Base-by-base conservation (phyloP, 2,797 vertebrate genomes). In the Hipposideros larvatus region DNA sequence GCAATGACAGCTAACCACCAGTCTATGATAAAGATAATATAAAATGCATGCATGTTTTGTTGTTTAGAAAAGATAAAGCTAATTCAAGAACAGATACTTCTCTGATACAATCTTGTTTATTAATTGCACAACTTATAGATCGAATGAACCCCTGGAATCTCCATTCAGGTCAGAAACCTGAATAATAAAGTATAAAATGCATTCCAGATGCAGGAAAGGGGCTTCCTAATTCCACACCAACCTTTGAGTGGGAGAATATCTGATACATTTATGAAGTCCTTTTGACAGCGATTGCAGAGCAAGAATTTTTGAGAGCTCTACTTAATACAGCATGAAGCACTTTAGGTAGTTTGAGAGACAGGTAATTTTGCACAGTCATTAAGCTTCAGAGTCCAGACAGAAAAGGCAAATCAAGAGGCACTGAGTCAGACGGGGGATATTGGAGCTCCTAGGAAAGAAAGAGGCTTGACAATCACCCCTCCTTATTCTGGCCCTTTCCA, bases 31-130 rank as follows among this genome's bases (percentile, higher is more conserved):
- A 66, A 34, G 26, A 19, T 31, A 71, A 66, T n/a, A 43, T 21
- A 26, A 7, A 61, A 11, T 16, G 5, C 34, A 11, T 66, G 53
- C 5, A 7, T 2, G 26, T 77, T 55, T 37, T 71, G 15, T 48
- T 75, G 46, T 57, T 83, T 82, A 68, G 74, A 82, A 53, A 94
- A 63, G 48, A 74, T 15, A 89, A 83, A 74, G 6, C 11, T 51
- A 46, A 78, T 37, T 19, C 41, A 34, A 61, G 10, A 71, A 34
- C n/a, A 61, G 34, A 10, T 18, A 51, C 21, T 65, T 84, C 16
- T 88, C 19, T 46, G 24, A 46, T 28, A 74, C 19, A 51, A n/a
- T n/a, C 4, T 21, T 53, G 8, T 22, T 71, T 66, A 34, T 53
- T 70, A 75, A 41, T 43, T 37, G 37, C 61, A 41, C 26, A 90